A percentile compares a stretch with the other conserved stretches of the same genome.
Evolutionary conservation across 2,797 vertebrate genomes (phyloP).

Genomic region (Margarornis squamiger): DNA sequence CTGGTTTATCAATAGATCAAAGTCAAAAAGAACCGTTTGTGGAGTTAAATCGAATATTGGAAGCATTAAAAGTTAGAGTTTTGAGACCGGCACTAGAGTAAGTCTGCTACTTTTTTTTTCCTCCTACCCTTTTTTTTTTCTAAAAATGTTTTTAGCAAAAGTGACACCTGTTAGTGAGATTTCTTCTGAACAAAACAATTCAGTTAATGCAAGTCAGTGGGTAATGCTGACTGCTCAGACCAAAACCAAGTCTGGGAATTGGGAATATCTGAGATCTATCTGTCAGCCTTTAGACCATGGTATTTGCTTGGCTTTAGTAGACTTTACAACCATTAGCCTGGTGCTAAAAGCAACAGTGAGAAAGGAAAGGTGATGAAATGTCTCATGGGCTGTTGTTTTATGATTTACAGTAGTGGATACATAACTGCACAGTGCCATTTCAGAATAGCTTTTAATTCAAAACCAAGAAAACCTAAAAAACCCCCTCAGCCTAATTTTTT

Average conservation of each 20-base stretch:
- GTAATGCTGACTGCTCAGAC: not conserved
- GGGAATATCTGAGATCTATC: not conserved
- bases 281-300: not conserved
- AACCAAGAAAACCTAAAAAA: not conserved
- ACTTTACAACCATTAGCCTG: not conserved
- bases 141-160: not conserved
- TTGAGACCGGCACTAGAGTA: slow-evolving; percentile 85
- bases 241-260: not conserved
- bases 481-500: not conserved
- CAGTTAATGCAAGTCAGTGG: not conserved
- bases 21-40: slow-evolving; percentile 87
- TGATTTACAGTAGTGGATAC: not conserved
- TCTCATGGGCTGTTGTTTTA: not conserved
- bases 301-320: not conserved
- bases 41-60: slow-evolving; percentile 86
- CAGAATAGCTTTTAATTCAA: not conserved
- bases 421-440: not conserved
- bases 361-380: not conserved
- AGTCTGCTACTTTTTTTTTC: slow-evolving; percentile 51
- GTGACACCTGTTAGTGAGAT: not conserved
- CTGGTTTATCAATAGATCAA: slow-evolving; percentile 84
- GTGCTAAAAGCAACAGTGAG: not conserved
- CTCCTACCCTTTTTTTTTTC: not conserved
- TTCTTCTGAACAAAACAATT: not conserved
- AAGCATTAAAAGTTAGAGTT: slow-evolving; percentile 86